Evolutionary conservation across 2,113 vertebrate genomes (phyloP).

Genomic region (Malurus alboscapulatus): DNA sequence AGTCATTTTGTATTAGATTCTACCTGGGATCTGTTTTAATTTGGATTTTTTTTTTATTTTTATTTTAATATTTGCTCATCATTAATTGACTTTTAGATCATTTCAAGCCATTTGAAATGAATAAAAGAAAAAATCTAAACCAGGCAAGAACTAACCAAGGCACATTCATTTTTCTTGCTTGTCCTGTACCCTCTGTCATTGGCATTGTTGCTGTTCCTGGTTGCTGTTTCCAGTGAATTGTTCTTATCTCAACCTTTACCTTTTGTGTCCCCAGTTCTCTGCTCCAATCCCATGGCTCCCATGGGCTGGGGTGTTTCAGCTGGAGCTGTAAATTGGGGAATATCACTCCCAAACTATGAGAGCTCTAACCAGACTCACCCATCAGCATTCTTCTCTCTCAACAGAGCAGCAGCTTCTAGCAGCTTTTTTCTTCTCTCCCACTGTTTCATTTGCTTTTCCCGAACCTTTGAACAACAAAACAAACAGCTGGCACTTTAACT

Average conservation of each 20-base stretch:
- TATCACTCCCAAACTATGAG: background rate
- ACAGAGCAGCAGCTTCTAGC: conserved; percentile 78
- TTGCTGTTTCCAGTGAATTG: background rate
- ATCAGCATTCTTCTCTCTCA: conserved; percentile 87
- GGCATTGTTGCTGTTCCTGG: background rate
- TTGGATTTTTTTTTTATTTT: background rate
- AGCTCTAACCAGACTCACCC: conserved; percentile 76
- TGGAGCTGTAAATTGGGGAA: background rate
- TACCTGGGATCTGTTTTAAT: background rate
- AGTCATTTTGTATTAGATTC: background rate
- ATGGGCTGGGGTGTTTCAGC: background rate
- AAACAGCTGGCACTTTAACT: background rate
- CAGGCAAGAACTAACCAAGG: background rate
- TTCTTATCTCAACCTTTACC: background rate
- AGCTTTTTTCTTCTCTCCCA: conserved; percentile 88
- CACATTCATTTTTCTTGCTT: background rate
- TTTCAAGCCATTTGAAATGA: background rate
- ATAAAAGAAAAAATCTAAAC: background rate
- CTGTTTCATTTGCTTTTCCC: conserved; percentile 83
- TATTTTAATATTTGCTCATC: background rate
- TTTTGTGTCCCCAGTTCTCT: background rate
- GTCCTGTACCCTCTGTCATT: background rate
- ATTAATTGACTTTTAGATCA: background rate
- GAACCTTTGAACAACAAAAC: conserved; percentile 74
- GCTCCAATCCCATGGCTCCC: background rate